Evolutionary conservation across 2,888 invertebrate genomes (phyloP).

Genomic region (Caradrina kadenii): DNA sequence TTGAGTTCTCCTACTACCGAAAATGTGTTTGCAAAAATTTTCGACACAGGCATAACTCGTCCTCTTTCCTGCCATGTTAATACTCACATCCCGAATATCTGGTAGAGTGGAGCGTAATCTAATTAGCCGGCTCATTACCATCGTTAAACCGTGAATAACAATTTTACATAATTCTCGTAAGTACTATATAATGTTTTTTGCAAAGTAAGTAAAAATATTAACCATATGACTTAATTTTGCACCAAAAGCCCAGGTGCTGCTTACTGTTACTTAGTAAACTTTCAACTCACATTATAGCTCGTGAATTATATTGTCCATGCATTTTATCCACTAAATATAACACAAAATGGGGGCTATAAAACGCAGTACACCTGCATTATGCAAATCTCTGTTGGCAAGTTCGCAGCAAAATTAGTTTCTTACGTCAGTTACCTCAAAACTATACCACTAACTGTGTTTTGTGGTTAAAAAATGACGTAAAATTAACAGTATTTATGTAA

Average conservation of each 20-base stretch:
- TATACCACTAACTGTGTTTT: conserved; percentile 21
- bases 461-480: conserved; percentile 32
- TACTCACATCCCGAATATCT: conserved; percentile 18
- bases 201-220: neutral
- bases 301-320: conserved; percentile 40
- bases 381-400: conserved; percentile 63
- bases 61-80: neutral
- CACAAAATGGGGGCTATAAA: conserved; percentile 43
- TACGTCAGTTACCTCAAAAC: conserved; percentile 49
- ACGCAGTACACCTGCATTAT: conserved; percentile 68
- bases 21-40: neutral
- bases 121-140: conserved; percentile 30
- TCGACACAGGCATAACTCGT: neutral
- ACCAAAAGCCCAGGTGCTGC: conserved; percentile 33
- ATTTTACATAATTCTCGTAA: neutral
- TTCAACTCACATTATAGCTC: conserved; percentile 17
- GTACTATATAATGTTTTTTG: conserved; percentile 2
- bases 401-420: conserved; percentile 62
- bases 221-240: conserved; percentile 12
- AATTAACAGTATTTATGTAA: conserved; percentile 23
- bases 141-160: conserved; percentile 19
- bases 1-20: neutral
- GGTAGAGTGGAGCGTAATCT: conserved; percentile 13
- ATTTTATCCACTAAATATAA: conserved; percentile 56
- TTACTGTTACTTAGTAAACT: conserved; percentile 16